phyloP scores from a whole-genome alignment of 2,888 invertebrate genomes.

The Polymixis flavicincta region DNA sequence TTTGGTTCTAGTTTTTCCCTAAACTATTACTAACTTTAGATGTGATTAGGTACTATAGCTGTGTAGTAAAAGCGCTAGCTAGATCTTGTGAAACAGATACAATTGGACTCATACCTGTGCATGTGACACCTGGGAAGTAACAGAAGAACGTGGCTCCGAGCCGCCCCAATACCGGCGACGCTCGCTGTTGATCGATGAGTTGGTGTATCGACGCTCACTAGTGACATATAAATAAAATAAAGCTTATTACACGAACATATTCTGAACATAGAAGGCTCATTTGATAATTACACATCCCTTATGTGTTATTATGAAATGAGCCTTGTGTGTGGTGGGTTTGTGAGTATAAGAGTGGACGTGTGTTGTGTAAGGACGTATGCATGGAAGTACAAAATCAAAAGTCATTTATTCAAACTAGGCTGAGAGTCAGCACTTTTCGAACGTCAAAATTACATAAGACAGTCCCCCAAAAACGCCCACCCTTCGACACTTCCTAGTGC shows the following conservation, averaged over 20 bases:
- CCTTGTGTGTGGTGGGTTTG: not conserved
- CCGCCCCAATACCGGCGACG: slow-evolving; percentile 86
- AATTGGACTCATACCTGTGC: slow-evolving; percentile 75
- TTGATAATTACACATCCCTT: not conserved
- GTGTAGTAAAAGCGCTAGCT: not conserved
- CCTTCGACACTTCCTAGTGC: too few species aligned
- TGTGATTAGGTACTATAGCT: not conserved
- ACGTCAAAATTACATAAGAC: too few species aligned
- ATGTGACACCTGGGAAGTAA: slow-evolving; percentile 86
- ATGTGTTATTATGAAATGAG: too few species aligned
- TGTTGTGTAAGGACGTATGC: not conserved
- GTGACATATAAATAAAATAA: not conserved
- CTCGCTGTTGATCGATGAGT: slow-evolving; percentile 86
- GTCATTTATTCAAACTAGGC: too few species aligned
- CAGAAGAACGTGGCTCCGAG: slow-evolving; percentile 86
- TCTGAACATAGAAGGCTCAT: not conserved
- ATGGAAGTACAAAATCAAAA: too few species aligned
- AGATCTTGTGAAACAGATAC: not conserved
- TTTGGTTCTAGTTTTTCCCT: not conserved
- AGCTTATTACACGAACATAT: not conserved
- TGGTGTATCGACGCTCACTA: slow-evolving; percentile 86
- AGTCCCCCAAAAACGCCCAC: too few species aligned
- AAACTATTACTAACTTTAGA: not conserved
- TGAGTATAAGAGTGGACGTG: too few species aligned
- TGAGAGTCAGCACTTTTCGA: too few species aligned